Evolutionary conservation across 2,113 vertebrate species (phyloP).

Genomic region (Ochotona princeps): DNA sequence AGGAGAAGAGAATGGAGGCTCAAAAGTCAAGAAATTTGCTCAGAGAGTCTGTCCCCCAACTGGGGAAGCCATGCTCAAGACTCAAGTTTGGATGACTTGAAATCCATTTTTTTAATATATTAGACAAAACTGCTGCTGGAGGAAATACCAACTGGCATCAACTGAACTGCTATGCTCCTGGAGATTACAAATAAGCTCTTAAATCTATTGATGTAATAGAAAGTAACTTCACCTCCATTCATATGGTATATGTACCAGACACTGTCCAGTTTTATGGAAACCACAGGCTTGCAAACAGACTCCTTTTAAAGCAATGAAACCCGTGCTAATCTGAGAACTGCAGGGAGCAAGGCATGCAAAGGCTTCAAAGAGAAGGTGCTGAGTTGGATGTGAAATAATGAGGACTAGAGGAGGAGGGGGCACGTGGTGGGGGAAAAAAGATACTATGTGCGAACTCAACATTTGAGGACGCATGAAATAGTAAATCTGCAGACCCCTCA

Average conservation of each 20-base stretch:
- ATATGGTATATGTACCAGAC: not conserved
- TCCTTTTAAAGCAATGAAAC: not conserved
- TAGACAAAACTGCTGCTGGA: not conserved
- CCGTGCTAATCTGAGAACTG: not conserved
- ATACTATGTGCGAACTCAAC: not conserved
- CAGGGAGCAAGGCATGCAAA: not conserved
- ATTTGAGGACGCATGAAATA: not conserved
- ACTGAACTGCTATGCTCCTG: not conserved
- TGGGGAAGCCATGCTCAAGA: not conserved
- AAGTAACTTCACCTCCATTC: not conserved
- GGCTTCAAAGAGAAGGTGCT: not conserved
- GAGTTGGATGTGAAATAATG: not conserved
- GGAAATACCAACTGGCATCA: not conserved
- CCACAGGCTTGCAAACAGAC: not conserved
- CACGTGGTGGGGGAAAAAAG: not conserved
- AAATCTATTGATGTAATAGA: not conserved
- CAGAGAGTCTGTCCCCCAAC: constrained; percentile 2
- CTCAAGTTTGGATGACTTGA: not conserved
- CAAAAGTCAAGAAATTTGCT: constrained; percentile 31
- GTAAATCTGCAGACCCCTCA: not conserved
- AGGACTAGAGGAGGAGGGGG: not conserved
- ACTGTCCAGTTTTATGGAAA: not conserved
- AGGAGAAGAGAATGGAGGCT: not conserved
- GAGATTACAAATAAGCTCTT: not conserved
- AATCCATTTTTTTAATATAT: not conserved